phyloP scores from a whole-genome alignment of 2,888 invertebrate species.

The Agelastica alni region DNA sequence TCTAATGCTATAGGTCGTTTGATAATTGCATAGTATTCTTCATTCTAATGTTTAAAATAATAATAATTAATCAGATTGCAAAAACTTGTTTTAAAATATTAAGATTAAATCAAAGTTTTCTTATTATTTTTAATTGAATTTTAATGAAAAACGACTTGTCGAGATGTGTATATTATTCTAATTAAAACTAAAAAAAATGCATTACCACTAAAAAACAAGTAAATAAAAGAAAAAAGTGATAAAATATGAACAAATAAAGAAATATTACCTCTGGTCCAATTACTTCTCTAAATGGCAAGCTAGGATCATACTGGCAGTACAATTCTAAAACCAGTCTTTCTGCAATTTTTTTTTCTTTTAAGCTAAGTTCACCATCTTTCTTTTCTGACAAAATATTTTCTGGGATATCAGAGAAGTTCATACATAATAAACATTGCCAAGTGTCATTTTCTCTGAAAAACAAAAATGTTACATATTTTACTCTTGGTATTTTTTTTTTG shows the following conservation, averaged over 20 bases:
- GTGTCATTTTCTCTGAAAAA: slow-evolving; percentile 68
- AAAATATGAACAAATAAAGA: no score
- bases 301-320: slow-evolving; percentile 89
- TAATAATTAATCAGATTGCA: no score
- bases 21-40: slow-evolving; percentile 72
- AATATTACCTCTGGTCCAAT: slow-evolving; percentile 77
- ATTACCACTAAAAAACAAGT: no score
- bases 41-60: slow-evolving; percentile 58
- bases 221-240: no score
- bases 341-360: slow-evolving; percentile 70
- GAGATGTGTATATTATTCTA: not conserved
- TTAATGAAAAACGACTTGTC: not conserved
- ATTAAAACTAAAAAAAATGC: no score
- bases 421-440: slow-evolving; percentile 91
- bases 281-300: slow-evolving; percentile 85
- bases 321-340: slow-evolving; percentile 87
- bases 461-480: slow-evolving; percentile 11
- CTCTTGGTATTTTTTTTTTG: slow-evolving; percentile 16
- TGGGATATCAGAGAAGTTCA: slow-evolving; percentile 73
- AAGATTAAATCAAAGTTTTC: no score
- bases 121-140: no score
- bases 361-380: slow-evolving; percentile 59
- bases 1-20: slow-evolving; percentile 84
- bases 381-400: slow-evolving; percentile 58
- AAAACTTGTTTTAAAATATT: no score